These are phyloP conservation scores for Sphenopsis melanotis DNA, from an alignment of 2,797 vertebrate genomes.

Conservation along the genomic window DNA sequence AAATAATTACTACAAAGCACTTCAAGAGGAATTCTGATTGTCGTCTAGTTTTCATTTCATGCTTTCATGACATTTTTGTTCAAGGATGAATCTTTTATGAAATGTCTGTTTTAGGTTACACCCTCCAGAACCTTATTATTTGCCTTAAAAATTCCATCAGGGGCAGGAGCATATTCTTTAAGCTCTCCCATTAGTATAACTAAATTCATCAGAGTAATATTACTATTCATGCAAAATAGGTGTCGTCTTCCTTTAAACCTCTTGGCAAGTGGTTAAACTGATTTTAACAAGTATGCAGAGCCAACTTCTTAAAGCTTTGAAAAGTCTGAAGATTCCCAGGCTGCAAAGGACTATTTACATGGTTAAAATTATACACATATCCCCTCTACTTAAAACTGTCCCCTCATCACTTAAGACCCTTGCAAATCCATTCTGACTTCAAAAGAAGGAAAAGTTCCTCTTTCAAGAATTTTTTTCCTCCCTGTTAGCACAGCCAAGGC, in stretches of 20 bases:
- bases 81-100: conserved; percentile 66
- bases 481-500: background rate
- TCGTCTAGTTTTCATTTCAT: conserved; percentile 59
- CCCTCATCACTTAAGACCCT: conserved; percentile 60
- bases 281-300: conserved; percentile 59
- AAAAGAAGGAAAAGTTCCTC: conserved; percentile 56
- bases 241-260: conserved; percentile 66
- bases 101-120: conserved; percentile 70
- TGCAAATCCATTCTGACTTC: conserved; percentile 63
- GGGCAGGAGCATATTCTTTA: conserved; percentile 41
- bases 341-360: conserved; percentile 62
- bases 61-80: conserved; percentile 66
- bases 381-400: conserved; percentile 63
- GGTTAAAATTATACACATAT: conserved; percentile 56
- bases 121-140: conserved; percentile 70
- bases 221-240: conserved; percentile 68
- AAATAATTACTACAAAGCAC: conserved; percentile 66
- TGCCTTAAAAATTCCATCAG: conserved; percentile 51
- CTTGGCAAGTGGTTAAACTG: conserved; percentile 64
- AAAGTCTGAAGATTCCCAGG: conserved; percentile 48
- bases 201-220: conserved; percentile 68
- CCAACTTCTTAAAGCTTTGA: conserved; percentile 57
- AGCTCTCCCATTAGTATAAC: conserved; percentile 47
- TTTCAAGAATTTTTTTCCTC: background rate
- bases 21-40: conserved; percentile 66